Evolutionary conservation across 2,797 vertebrate species (phyloP).

Genomic region (Falco novaeseelandiae): DNA sequence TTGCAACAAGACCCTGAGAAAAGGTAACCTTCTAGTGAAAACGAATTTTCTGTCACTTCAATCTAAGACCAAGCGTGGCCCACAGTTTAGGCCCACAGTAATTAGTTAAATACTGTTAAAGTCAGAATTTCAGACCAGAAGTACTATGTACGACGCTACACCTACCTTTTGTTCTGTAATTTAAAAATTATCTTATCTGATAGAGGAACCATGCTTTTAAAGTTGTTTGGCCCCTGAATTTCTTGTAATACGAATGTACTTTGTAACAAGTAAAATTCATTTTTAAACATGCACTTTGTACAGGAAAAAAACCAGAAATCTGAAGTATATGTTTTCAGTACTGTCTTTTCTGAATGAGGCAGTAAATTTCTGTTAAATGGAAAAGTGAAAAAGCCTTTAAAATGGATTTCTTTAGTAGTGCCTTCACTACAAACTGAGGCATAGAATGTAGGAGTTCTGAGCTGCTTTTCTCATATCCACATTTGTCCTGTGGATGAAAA

Average conservation of each 20-base stretch:
- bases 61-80: neutral
- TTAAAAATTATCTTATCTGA: neutral
- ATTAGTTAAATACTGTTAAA: neutral
- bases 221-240: neutral
- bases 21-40: slow-evolving; percentile 78
- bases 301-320: neutral
- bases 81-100: neutral
- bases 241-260: neutral
- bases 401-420: neutral
- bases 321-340: neutral
- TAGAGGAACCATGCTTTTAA: neutral
- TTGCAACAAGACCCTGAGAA: slow-evolving; percentile 93
- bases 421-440: neutral
- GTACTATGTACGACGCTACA: neutral
- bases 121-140: neutral
- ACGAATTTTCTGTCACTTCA: neutral
- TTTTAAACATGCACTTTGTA: neutral
- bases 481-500: neutral
- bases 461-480: neutral
- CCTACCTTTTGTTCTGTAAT: neutral
- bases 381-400: neutral
- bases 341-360: neutral
- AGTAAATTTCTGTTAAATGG: neutral
- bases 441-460: neutral
- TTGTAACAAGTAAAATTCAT: neutral